These are phyloP conservation scores for Puntigrus tetrazona DNA, from an alignment of 2,113 vertebrate genomes.

Conservation along the genomic window DNA sequence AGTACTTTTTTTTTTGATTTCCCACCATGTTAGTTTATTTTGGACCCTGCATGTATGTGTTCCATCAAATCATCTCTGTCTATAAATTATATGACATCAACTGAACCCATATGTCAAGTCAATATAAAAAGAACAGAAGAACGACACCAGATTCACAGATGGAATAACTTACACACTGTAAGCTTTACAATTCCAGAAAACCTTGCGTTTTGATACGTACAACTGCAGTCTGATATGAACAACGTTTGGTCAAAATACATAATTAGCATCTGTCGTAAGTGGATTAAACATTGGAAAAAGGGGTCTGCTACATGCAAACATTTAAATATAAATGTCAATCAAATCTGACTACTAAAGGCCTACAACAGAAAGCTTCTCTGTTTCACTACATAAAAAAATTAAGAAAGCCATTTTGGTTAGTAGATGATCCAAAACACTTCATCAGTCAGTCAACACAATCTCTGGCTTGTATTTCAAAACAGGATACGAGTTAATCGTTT, in stretches of 20 bases:
- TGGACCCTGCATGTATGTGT: background rate
- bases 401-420: background rate
- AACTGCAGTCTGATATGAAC: constrained; percentile 50
- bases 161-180: constrained; percentile 58
- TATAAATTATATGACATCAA: constrained; percentile 15
- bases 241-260: background rate
- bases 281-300: background rate
- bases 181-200: constrained; percentile 46
- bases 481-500: background rate
- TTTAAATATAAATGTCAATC: background rate
- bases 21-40: background rate
- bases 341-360: background rate
- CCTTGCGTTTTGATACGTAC: constrained; percentile 55
- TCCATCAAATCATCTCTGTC: background rate
- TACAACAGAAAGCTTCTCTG: background rate
- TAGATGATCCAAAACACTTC: background rate
- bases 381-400: background rate
- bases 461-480: background rate
- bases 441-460: background rate
- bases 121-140: background rate
- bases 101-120: background rate
- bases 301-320: background rate
- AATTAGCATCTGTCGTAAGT: background rate
- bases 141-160: constrained; percentile 41
- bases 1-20: background rate